Conservation (phyloP, 2,113 vertebrate species). For the Paratilapia polleni region DNA sequence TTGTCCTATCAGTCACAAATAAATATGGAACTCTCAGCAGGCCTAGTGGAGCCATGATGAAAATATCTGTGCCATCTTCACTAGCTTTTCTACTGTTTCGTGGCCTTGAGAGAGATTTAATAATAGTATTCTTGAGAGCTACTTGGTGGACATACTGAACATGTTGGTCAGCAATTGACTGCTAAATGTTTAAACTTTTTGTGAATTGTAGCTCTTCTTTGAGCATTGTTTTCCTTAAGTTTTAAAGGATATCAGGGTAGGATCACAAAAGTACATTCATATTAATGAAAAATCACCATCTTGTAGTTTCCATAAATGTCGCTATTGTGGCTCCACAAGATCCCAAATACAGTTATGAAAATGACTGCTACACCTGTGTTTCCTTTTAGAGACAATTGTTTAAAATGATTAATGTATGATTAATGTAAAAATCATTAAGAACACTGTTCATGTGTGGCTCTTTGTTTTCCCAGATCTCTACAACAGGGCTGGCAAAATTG, state of each 20-base stretch:
- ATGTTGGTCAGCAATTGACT: not conserved
- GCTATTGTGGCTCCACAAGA: not conserved
- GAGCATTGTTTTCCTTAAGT: too few species aligned
- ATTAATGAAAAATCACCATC: not conserved
- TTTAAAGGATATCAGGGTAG: not conserved
- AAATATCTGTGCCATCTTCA: not conserved
- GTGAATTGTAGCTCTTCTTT: too few species aligned
- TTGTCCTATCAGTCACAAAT: slow-evolving; percentile 46
- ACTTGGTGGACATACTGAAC: not conserved
- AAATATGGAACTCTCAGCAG: slow-evolving; percentile 20
- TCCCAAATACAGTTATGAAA: not conserved
- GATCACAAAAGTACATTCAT: accelerated
- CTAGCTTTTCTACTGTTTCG: not conserved
- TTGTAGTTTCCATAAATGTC: not conserved
- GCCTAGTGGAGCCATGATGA: not conserved
- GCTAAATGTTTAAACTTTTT: too few species aligned
- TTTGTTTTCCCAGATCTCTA: too few species aligned
- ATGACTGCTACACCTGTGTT: not conserved
- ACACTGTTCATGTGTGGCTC: too few species aligned
- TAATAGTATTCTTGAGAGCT: not conserved
- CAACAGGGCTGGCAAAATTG: too few species aligned
- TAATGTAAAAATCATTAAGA: too few species aligned
- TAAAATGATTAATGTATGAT: not conserved
- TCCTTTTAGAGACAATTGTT: not conserved
- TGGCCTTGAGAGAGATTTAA: not conserved